Evolutionary conservation across 2,797 vertebrate species (phyloP).

Genomic region (Xenopus petersii): DNA sequence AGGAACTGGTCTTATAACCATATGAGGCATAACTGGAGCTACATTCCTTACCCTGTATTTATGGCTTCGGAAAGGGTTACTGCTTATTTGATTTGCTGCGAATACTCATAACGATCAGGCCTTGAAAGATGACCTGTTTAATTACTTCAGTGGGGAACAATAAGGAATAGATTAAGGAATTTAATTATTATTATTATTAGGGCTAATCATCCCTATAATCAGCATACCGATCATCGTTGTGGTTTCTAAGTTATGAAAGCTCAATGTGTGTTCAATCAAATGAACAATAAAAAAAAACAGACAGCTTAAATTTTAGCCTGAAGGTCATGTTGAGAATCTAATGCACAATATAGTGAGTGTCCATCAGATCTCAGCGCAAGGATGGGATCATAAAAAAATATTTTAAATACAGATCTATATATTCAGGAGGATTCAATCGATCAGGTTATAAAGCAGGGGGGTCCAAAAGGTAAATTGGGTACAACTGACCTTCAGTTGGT

Average conservation of each 20-base stretch:
- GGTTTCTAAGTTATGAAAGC: conserved; percentile 24
- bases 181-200: background rate
- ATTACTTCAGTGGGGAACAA: conserved; percentile 1
- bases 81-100: background rate
- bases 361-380: too few species aligned
- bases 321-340: background rate
- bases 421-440: too few species aligned
- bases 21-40: background rate
- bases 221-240: background rate
- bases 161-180: background rate
- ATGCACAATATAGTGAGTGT: background rate
- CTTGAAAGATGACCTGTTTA: background rate
- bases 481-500: too few species aligned
- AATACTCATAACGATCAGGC: background rate
- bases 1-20: background rate
- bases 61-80: background rate
- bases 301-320: background rate
- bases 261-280: background rate
- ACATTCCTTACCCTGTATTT: background rate
- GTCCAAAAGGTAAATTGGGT: too few species aligned
- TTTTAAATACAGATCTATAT: too few species aligned
- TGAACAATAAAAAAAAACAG: background rate
- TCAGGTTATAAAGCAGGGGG: too few species aligned
- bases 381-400: too few species aligned
- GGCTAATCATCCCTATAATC: conserved; percentile 7